Percentiles rank a stretch among this genome's conserved stretches.
Conservation (phyloP, 2,113 vertebrate species). For the Actenoides lindsayi region DNA sequence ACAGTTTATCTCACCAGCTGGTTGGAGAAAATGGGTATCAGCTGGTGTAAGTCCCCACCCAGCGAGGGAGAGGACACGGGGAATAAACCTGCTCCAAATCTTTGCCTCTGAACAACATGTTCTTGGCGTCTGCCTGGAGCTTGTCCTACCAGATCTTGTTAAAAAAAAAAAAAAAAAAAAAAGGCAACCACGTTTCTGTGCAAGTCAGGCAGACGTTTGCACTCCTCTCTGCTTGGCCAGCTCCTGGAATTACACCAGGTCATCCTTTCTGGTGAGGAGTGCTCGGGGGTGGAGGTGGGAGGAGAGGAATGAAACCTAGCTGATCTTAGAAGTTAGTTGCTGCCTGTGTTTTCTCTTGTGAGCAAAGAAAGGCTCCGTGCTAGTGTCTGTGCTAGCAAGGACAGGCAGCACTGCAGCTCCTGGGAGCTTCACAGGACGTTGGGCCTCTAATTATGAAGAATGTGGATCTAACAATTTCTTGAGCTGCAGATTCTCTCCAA, state of each 20-base stretch:
- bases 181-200: not conserved
- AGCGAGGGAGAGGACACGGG: not conserved
- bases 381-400: not conserved
- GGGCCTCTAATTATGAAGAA: not conserved
- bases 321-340: not conserved
- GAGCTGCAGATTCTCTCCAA: not conserved
- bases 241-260: not conserved
- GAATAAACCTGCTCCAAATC: not conserved
- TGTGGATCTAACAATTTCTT: not conserved
- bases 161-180: not conserved
- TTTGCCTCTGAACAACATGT: not conserved
- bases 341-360: not conserved
- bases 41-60: not conserved
- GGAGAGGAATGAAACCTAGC: not conserved
- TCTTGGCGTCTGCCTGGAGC: conserved; percentile 3
- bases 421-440: not conserved
- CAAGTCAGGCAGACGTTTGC: not conserved
- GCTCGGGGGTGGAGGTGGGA: not conserved
- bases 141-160: not conserved
- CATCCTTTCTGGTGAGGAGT: not conserved
- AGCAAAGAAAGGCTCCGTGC: not conserved
- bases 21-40: not conserved
- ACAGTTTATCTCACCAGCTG: not conserved
- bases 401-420: not conserved
- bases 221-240: not conserved